Base-by-base conservation (phyloP, 2,113 vertebrate genomes). In the Petrocephalus microphthalmus region DNA sequence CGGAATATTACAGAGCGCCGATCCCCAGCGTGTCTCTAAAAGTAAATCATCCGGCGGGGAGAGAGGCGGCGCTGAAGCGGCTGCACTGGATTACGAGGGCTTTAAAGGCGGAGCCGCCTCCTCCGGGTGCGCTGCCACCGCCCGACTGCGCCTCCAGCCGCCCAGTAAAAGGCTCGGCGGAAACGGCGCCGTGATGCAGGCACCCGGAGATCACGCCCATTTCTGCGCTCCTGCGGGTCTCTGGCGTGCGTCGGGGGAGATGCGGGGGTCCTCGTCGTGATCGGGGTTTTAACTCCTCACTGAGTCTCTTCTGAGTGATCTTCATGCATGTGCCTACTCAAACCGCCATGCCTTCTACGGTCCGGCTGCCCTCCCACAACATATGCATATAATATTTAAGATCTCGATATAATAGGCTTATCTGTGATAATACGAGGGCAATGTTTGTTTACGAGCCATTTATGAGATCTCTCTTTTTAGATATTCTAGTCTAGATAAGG, bases 61-160 rank as follows among this genome's bases (percentile, higher is more conserved):
- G 57, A n/a, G 7, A 64, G 57, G 57, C 57, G 57, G 57, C 60
- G 60, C 60, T 64, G 60, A 25, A 64, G 60, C 60, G 60, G 60
- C 60, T 29, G 60, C 60, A 29, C 56, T 49, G n/a, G 57, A 86
- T 42, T 60, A 33, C 85, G 2, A 49, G 37, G 64, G 15, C 53
- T 51, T 49, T 20, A 83, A 84, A 81, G 64, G 56, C 53, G 22
- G 51, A 82, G 15, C 45, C 84, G 88, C 51, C 87, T 84, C 47
- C 67, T 52, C 29, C 20, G 20, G 29, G 53, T 88, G 49, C 37
- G 84, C 29, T 90, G 90, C 90, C 93, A 93, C 64, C 89, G 13
- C 84, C 89, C 92, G 42, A 89, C 78, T 88, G 85, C 93, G 92
- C 92, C 93, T 83, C 93, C 93, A 56, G 86, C 87, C 51, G 94